Evolutionary conservation across 2,888 invertebrate species (phyloP).

Genomic region (Polydrusus pterygomalis): DNA sequence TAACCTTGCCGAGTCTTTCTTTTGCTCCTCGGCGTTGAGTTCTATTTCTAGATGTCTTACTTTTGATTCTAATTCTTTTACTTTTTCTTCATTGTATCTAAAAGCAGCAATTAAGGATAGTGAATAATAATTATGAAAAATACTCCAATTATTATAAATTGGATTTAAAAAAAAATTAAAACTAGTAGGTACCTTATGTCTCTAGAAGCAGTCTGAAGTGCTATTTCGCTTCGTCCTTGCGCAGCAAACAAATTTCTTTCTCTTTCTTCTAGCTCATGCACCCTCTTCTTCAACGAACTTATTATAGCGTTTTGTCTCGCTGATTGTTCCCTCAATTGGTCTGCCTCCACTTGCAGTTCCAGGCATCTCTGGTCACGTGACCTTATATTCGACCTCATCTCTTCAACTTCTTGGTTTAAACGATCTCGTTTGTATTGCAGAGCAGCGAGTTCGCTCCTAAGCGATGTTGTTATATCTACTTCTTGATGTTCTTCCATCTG

Average conservation of each 20-base stretch:
- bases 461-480: constrained; percentile 81
- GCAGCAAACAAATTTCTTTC: constrained; percentile 80
- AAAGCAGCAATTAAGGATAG: not conserved
- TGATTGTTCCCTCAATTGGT: constrained; percentile 86
- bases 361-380: constrained; percentile 82
- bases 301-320: constrained; percentile 89
- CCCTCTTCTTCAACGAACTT: constrained; percentile 85
- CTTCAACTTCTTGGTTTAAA: constrained; percentile 82
- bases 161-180: too few relatives aligned
- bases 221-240: constrained; percentile 79
- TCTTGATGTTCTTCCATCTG: constrained; percentile 76
- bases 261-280: constrained; percentile 85
- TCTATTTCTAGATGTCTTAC: constrained; percentile 83
- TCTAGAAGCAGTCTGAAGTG: constrained; percentile 83
- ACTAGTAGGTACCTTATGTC: constrained; percentile 68
- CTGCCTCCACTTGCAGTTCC: constrained; percentile 87
- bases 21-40: constrained; percentile 82
- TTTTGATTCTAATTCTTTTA: constrained; percentile 85
- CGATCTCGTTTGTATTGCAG: constrained; percentile 90
- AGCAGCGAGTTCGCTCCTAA: constrained; percentile 89
- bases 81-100: constrained; percentile 81
- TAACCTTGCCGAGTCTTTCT: constrained; percentile 81
- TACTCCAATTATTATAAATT: too few relatives aligned
- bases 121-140: too few relatives aligned
- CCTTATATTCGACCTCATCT: constrained; percentile 80